phyloP scores from a whole-genome alignment of 2,113 vertebrate species.

The Illadopsis cleaveri region DNA sequence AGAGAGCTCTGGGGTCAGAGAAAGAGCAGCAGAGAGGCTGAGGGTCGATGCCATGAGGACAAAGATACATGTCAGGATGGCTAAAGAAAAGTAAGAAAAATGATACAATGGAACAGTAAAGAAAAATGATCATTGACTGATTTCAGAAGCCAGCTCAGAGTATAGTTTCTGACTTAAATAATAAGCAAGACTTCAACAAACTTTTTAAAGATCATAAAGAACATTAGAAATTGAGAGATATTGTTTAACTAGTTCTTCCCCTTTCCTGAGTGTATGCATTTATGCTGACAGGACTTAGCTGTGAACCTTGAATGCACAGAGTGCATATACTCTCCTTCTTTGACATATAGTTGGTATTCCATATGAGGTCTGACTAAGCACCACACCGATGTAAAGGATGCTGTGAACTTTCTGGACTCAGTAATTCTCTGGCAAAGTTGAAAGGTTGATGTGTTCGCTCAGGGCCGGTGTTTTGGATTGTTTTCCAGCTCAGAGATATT shows the following conservation, averaged over 20 bases:
- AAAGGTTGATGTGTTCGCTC: background rate
- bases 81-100: background rate
- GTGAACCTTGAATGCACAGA: background rate
- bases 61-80: background rate
- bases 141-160: background rate
- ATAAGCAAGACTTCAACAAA: background rate
- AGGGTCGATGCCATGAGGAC: rapidly evolving
- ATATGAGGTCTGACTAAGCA: background rate
- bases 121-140: background rate
- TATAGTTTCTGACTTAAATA: background rate
- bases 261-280: background rate
- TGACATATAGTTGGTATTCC: background rate
- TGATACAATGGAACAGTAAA: background rate
- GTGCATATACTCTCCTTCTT: background rate
- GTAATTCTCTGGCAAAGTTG: background rate
- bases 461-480: background rate
- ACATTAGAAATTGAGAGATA: background rate
- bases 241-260: background rate
- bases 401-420: background rate
- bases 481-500: background rate
- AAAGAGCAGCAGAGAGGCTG: background rate
- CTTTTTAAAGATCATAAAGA: background rate
- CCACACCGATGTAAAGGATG: background rate
- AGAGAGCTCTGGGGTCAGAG: background rate
- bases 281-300: background rate